Evolutionary conservation across 2,113 vertebrate genomes (phyloP), one percentile per base, ranked within the genome.

Genomic region (Oryzias celebensis): DNA sequence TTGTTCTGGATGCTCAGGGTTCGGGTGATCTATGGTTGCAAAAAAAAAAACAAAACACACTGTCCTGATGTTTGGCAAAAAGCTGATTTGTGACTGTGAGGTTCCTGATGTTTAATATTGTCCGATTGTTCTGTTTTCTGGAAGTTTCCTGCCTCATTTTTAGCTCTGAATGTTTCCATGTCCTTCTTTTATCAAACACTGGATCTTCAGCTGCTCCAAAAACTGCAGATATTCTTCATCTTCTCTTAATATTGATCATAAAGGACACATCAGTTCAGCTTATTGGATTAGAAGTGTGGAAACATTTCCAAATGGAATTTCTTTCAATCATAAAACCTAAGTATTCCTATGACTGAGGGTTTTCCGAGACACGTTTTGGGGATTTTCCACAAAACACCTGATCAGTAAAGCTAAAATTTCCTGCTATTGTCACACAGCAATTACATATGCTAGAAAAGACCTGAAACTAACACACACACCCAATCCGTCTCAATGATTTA

Each of bases 401-500:
- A 53, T 68, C 66, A 45, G 63, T 50, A 31, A 24, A 62, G 55
- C 71, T 78, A 68, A 73, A 58, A 85, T 75, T 81, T 92, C 89
- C 88, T 88, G 83, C 75, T 66, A 90, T 91, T 92, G 91, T 92
- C 58, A 45, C 58, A 26, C 7, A 62, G 71, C 65, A 44, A 70
- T 20, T 43, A 48, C 59, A 62, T 51, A 65, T 53, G 52, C 41
- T 20, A 5, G 42, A 18, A 42, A 43, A 51, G 13, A 57, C 49
- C 14, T 4, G 28, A 59, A 24, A 47, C 0, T 36, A 36, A 58
- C 56, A 58, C 41, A 75, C 63, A 12, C 36, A 12, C 15, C 1
- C 36, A 50, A n/a, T 16, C 49, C 56, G 18, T 15, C 42, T 90
- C 65, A 91, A 91, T 90, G 66, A 92, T 91, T 91, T 55, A 91